Base-by-base conservation (phyloP, 2,113 vertebrate genomes). In the Alethe castanea region DNA sequence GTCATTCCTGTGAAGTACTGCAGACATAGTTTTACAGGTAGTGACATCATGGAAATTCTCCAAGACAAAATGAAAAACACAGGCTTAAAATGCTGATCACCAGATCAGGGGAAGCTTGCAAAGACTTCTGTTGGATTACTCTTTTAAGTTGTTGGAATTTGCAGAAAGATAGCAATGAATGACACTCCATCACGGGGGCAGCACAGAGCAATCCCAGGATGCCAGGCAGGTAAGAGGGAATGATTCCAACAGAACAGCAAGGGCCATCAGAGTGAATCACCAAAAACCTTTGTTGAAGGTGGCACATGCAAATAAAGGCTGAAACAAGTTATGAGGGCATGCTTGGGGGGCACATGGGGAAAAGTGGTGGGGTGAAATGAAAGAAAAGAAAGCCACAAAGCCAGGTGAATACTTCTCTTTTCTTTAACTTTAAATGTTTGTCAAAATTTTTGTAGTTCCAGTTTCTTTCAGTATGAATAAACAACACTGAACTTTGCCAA, bases 261-360 rank as follows among this genome's bases (percentile, higher is more conserved):
- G 4, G 19, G 40, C 25, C 8, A 0, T 14, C 0, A 3, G 20
- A 64, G 42, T 3, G 12, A 38, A 48, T 29, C 50, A 24, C 31
- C 60, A 70, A 48, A 80, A 61, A 36, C n/a, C 33, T n/a, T 14
- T 35, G 12, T 0, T 36, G 38, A 70, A 69, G 9, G 47, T 12
- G 45, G 19, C 50, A 65, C 47, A 7, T 36, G 44, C n/a, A 81
- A 56, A 72, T 0, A 42, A 10, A 20, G 62, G 26, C 24, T 72
- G 48, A 69, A 81, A 84, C 3, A 36, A 3, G 3, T 25, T 33
- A 12, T 3, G 40, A 62, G 26, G 8, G 14, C 8, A 23, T 5
- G 22, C 19, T 6, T 60, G n/a, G n/a, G 45, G 65, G 16, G 19
- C 6, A 59, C 8, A 7, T 10, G 40, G 53, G 12, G 38, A 61